Conservation (phyloP, 2,113 vertebrate species). For the Tetrao urogallus region DNA sequence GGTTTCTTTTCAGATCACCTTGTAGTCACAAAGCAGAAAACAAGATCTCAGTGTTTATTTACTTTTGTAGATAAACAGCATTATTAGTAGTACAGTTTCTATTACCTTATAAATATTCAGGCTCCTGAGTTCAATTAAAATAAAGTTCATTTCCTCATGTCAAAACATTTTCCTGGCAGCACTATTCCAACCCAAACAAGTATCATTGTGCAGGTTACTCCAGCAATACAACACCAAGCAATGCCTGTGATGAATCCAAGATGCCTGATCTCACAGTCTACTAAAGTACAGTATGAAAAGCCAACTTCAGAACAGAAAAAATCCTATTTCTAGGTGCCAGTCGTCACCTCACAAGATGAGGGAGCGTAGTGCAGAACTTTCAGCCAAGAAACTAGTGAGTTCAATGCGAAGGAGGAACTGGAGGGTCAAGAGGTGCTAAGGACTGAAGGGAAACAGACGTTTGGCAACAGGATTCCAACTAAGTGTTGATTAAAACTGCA, state of each 20-base stretch:
- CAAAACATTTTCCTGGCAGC: not conserved
- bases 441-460: not conserved
- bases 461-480: not conserved
- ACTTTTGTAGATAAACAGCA: not conserved
- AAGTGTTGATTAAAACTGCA: conserved; percentile 1
- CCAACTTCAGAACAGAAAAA: not conserved
- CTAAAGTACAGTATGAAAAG: not conserved
- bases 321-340: not conserved
- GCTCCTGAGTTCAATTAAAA: not conserved
- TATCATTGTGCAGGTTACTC: not conserved
- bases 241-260: not conserved
- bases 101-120: not conserved
- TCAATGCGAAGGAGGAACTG: not conserved
- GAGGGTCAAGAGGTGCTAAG: not conserved
- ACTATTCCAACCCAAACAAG: not conserved
- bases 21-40: not conserved
- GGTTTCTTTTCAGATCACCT: not conserved
- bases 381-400: not conserved
- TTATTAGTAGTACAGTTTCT: not conserved
- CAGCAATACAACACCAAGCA: not conserved
- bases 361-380: not conserved
- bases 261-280: fast-evolving
- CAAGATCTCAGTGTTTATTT: not conserved
- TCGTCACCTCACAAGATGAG: not conserved
- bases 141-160: not conserved